Conservation (phyloP, 2,888 invertebrate genomes). For the Muscina levida region DNA sequence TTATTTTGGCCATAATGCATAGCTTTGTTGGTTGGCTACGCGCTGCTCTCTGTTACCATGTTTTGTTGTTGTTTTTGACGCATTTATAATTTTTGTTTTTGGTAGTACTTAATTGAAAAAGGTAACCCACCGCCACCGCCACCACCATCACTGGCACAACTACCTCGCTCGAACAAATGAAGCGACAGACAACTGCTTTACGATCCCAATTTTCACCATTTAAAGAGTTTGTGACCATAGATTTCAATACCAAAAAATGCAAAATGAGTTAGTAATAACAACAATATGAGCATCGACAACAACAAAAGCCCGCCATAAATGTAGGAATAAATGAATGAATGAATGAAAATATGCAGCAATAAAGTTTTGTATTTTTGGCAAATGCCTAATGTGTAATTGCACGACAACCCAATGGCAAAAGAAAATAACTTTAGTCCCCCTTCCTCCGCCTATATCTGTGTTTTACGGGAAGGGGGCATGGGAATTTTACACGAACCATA, state of each 20-base stretch:
- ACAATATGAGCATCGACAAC: constrained; percentile 11
- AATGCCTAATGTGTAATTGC: constrained; percentile 20
- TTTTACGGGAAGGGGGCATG: background rate
- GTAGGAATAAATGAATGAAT: constrained; percentile 30
- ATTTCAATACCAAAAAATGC: constrained; percentile 37
- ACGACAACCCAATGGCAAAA: background rate
- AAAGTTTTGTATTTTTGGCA: constrained; percentile 29
- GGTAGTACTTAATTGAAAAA: constrained; percentile 24
- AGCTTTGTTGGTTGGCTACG: background rate
- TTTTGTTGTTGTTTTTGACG: constrained; percentile 8
- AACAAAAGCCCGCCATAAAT: constrained; percentile 2
- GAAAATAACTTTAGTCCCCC: background rate
- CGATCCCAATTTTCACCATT: constrained; percentile 48
- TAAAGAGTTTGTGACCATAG: constrained; percentile 43
- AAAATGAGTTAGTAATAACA: constrained; percentile 50
- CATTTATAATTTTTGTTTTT: constrained; percentile 28
- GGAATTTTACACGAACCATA: background rate
- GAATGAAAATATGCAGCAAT: constrained; percentile 34
- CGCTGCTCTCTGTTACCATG: constrained; percentile 23
- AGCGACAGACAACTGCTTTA: constrained; percentile 31
- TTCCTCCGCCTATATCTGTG: background rate
- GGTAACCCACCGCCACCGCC: constrained; percentile 13
- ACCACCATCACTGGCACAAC: no score
- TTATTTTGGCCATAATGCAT: constrained; percentile 24
- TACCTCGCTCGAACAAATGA: background rate